Evolutionary conservation across 1,140 invertebrate genomes (phyloP), one percentile per base, ranked within the genome.

Genomic region (Solen grandis): DNA sequence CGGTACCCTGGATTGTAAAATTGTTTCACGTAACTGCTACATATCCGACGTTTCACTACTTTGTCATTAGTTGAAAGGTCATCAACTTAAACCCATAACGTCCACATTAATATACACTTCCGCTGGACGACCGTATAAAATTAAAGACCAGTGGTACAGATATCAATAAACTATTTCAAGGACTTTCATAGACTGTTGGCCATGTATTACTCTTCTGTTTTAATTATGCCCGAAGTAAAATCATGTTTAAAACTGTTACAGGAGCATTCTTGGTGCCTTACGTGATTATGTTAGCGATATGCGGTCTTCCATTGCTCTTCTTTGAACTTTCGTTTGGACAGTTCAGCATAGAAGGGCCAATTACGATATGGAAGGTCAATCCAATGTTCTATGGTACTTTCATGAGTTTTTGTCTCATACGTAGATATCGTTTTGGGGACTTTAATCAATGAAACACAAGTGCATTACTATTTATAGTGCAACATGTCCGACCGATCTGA

Each of bases 71-170:
- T n/a, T n/a, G n/a, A n/a, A n/a, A n/a, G n/a, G n/a, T n/a, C n/a
- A n/a, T n/a, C n/a, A n/a, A n/a, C n/a, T n/a, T n/a, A n/a, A n/a
- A n/a, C n/a, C n/a, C n/a, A n/a, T n/a, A n/a, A n/a, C n/a, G n/a
- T n/a, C n/a, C n/a, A 94, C 16, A 90, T 92, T 41, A 93, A 93
- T 0, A 82, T 93, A 35, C 94, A 93, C 86, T 93, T 92, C 81
- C 69, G 93, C 36, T 93, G 94, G 73, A 55, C 93, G 19, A 85
- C 88, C 33, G 50, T 93, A 13, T 92, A 92, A 13, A 92, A 93
- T 80, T 93, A 93, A 77, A 82, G 89, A 13, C 91, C 89, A 27
- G 85, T 90, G 19, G 91, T 92, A 46, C 90, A 91, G 0, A 85
- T 92, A 54, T 88, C 88, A 35, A 87, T 91, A 10, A 93, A 92